Evolutionary conservation across 2,113 vertebrate species (phyloP), one percentile per base, ranked within the genome.

Genomic region (Tyto alba): DNA sequence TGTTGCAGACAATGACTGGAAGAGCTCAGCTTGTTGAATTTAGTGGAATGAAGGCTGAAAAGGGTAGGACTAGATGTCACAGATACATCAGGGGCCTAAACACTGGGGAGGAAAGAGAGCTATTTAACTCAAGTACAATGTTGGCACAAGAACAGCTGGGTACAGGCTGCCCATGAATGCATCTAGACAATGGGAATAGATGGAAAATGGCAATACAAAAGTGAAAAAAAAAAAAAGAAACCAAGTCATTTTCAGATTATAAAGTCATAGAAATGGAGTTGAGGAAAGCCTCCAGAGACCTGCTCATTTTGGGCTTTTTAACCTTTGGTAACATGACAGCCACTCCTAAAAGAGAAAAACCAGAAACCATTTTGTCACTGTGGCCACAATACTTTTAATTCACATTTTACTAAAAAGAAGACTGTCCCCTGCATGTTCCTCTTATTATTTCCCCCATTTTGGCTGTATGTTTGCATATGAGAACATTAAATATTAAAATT

Each of bases 81-180:
- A 76, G 93, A 89, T 68, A 91, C 67, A 69, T 78, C 48, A 92
- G 84, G 62, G 62, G 57, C 71, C 85, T 87, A 89, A 91, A 79
- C 75, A 43, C 0, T 82, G 69, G 50, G 78, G 71, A 94, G 36
- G 67, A 88, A 94, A 88, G 40, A 73, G 62, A 83, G 27, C 48
- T 92, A 69, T 91, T 96, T 94, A 95, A 96, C 72, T 96, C 59
- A 93, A 93, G 53, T 56, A 97, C 93, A 97, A 96, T 94, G 90
- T 88, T 96, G 95, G 96, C 93, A 77, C 59, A 90, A 57, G 53
- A 89, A 72, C 29, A 88, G 89, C 93, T 96, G 91, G 87, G 89
- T 96, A 93, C 94, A 94, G 53, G 73, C 93, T 97, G 74, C 81
- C 89, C 93, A 66, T 85, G 95, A 96, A 96, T 88, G 75, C 81